Evolutionary conservation across 1,140 invertebrate species (phyloP).

Genomic region (Callitettix versicolor): DNA sequence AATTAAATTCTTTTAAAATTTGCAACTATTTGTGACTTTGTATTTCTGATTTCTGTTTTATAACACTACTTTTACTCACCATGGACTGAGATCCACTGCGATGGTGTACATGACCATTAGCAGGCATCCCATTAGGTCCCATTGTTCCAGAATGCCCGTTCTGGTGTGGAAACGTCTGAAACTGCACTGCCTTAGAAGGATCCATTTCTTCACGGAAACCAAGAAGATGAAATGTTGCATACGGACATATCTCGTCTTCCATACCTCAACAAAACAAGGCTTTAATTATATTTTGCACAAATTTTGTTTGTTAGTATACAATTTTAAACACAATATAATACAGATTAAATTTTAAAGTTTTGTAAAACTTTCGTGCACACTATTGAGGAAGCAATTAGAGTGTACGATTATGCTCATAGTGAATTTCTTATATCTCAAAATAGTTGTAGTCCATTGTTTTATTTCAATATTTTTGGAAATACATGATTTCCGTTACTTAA

Average conservation of each 20-base stretch:
- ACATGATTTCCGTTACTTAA: too few relatives aligned
- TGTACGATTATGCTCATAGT: too few relatives aligned
- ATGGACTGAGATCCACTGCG: slow-evolving; percentile 78
- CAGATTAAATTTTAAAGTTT: too few relatives aligned
- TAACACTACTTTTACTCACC: slow-evolving; percentile 42
- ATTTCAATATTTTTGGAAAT: too few relatives aligned
- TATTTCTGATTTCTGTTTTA: background rate
- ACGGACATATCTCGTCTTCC: slow-evolving; percentile 89
- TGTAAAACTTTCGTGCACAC: too few relatives aligned
- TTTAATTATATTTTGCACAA: background rate
- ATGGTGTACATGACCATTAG: slow-evolving; percentile 57
- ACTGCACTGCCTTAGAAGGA: slow-evolving; percentile 67
- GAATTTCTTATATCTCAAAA: too few relatives aligned
- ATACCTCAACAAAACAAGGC: slow-evolving; percentile 49
- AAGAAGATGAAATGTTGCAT: slow-evolving; percentile 85
- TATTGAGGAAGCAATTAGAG: too few relatives aligned
- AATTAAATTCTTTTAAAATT: background rate
- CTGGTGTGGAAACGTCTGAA: slow-evolving; percentile 82
- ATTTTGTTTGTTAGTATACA: too few relatives aligned
- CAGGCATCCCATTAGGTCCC: slow-evolving; percentile 52
- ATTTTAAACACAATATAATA: too few relatives aligned
- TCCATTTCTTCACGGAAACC: slow-evolving; percentile 93
- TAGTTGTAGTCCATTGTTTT: too few relatives aligned
- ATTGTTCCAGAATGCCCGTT: slow-evolving; percentile 63
- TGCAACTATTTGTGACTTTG: background rate